Evolutionary conservation across 2,113 vertebrate species (phyloP), one percentile per base, ranked within the genome.

Genomic region (Pantherophis guttatus): DNA sequence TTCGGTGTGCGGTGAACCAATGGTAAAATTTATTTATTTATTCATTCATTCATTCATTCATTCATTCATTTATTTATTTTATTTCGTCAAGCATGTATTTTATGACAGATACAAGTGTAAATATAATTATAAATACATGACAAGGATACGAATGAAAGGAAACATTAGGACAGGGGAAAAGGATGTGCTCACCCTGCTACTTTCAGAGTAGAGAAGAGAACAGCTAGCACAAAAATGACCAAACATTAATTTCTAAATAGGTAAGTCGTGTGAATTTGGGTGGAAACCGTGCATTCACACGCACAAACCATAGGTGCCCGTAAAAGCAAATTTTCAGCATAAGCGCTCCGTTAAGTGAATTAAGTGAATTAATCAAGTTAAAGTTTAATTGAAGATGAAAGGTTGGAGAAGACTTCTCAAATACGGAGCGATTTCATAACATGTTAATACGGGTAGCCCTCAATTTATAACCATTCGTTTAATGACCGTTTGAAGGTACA

Each of bases 1-100:
- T 50, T 50, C 0, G 6, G 6, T 50, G 48, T 7, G 6, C 48
- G 1, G 5, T 7, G 6, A 50, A 50, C 48, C 48, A 0, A 1
- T 50, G 48, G 48, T 50, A 50, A 50, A 50, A 50, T 50, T 48
- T 48, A 48, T 48, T 48, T 48, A 48, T 48, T 48, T 48, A 48
- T 48, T 48, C 3, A 48, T 48, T 48, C 3, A 44, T 44, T 44
- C 2, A 44, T 44, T 44, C 39, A 44, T 44, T 44, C 39, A 44
- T 44, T 44, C 39, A 44, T 44, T 44, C 39, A 44, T 44, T 44
- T 44, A 44, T 44, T 44, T 44, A 44, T 44, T 44, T 44, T 3
- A 44, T 44, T 44, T 44, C 1, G 4, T 48, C 44, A 48, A 48
- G 44, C 44, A 48, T 48, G 44, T 48, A 48, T 48, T 48, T 48